Evolutionary conservation across 92 coral and sea anemone genomes (phyloP), one percentile per base, ranked within the genome.

Genomic region (Porites evermanni): DNA sequence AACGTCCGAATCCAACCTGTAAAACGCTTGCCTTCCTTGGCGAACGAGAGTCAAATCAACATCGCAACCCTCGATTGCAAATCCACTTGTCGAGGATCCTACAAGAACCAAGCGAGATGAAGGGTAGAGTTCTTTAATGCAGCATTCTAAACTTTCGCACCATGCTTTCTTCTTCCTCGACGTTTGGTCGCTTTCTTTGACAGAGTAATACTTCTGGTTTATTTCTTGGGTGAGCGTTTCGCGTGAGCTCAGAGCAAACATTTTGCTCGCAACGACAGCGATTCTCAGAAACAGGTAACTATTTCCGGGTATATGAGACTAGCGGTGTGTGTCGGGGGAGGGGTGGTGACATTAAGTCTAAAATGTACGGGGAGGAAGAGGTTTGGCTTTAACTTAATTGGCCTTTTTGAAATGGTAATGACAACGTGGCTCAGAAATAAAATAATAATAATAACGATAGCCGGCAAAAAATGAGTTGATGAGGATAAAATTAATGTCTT

Each of bases 41-140:
- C 80, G 72, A 38, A 89, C 64, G 17, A 92, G 79, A 14, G 91
- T 82, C 80, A 92, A 67, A 56, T 92, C 95, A 20, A 92, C 91
- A 70, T 92, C 95, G 56, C 93, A 86, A 11, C 86, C 78, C 68
- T 82, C 85, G 20, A 83, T 80, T 5, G 91, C 93, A 64, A 92
- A 90, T 50, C 84, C 88, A 21, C 38, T 67, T 59, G 77, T 44
- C 2, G 95, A 89, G 17, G 95, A 92, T 67, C 95, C 95, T 14
- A 69, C 93, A 23, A 92, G 63, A 50, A 92, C 76, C 4, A 92
- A 85, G 54, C 65, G 63, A 9, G 79, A 64, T 26, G 63, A n/a
- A 1, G 95, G 92, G 64, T 72, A 92, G 6, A 9, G 52, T 24
- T 72, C 21, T 50, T 65, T 38, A 12, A 86, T 80, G 26, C n/a